A percentile compares a stretch with the other conserved stretches of the same genome.
Evolutionary conservation across 2,113 vertebrate species (phyloP).

Genomic region (Leptobrachium ailaonicum): DNA sequence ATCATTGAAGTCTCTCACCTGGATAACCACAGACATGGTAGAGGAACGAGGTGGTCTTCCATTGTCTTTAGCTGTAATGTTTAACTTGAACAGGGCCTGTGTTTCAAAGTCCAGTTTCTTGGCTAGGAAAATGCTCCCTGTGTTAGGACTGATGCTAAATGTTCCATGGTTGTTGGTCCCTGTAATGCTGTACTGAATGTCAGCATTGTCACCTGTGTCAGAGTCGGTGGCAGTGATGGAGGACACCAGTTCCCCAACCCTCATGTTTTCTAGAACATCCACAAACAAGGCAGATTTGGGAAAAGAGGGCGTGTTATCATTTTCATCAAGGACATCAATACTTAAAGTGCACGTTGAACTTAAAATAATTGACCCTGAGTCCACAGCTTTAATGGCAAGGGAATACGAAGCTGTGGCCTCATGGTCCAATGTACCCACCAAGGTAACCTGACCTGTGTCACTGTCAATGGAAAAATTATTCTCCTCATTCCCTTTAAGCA

Average conservation of each 20-base stretch:
- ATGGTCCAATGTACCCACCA: constrained; percentile 89
- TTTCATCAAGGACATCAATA: constrained; percentile 90
- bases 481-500: constrained; percentile 89
- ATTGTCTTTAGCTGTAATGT: constrained; percentile 89
- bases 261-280: constrained; percentile 93
- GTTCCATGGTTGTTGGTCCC: constrained; percentile 92
- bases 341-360: constrained; percentile 87
- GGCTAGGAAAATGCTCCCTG: constrained; percentile 90
- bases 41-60: constrained; percentile 86
- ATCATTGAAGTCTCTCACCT: constrained; percentile 93
- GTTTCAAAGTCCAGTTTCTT: constrained; percentile 94
- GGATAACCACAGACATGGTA: constrained; percentile 88
- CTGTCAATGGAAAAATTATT: constrained; percentile 82
- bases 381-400: constrained; percentile 85
- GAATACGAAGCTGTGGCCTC: constrained; percentile 87
- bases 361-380: constrained; percentile 74
- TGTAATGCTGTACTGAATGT: constrained; percentile 88
- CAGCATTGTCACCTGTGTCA: constrained; percentile 89
- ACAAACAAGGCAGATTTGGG: constrained; percentile 83
- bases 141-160: constrained; percentile 94
- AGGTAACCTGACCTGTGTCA: constrained; percentile 85
- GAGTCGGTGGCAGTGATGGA: constrained; percentile 90
- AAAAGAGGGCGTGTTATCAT: constrained; percentile 92
- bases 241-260: constrained; percentile 90
- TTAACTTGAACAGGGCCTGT: constrained; percentile 88